phyloP scores from a whole-genome alignment of 2,888 invertebrate genomes.

The Temnothorax rugatulus region DNA sequence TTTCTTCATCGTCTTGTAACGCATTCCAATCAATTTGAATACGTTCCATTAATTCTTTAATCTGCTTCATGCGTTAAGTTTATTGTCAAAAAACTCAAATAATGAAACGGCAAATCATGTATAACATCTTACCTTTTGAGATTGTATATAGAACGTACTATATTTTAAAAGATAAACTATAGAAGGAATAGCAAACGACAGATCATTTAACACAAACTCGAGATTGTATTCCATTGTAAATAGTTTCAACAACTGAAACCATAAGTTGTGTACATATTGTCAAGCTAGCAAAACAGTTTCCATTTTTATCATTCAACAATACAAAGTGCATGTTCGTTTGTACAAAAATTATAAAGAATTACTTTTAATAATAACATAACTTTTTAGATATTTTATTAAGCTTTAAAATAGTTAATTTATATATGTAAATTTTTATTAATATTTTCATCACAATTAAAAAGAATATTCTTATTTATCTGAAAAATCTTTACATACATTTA shows the following conservation, averaged over 20 bases:
- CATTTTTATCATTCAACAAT: background rate
- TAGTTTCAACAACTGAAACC: slow-evolving; percentile 32
- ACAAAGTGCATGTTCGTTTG: background rate
- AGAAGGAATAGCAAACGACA: slow-evolving; percentile 9
- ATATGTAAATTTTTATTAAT: background rate
- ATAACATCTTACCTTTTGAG: slow-evolving; percentile 18
- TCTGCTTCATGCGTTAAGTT: background rate
- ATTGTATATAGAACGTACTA: slow-evolving; percentile 28
- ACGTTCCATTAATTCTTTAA: slow-evolving; percentile 25
- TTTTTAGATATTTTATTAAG: background rate
- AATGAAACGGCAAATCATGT: background rate
- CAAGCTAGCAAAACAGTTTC: background rate
- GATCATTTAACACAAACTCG: background rate
- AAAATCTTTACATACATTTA: background rate
- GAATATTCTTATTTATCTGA: background rate
- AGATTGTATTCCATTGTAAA: slow-evolving; percentile 39
- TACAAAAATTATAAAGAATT: slow-evolving; percentile 9
- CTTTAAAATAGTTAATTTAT: background rate
- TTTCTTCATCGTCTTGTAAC: slow-evolving; percentile 21
- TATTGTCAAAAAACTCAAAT: background rate
- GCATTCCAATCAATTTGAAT: slow-evolving; percentile 29
- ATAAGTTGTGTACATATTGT: background rate
- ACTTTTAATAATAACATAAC: background rate
- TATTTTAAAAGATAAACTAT: slow-evolving; percentile 31
- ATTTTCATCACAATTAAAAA: slow-evolving; percentile 5